Evolutionary conservation across 2,113 vertebrate species (phyloP).

Genomic region (Coreoperca whiteheadi): DNA sequence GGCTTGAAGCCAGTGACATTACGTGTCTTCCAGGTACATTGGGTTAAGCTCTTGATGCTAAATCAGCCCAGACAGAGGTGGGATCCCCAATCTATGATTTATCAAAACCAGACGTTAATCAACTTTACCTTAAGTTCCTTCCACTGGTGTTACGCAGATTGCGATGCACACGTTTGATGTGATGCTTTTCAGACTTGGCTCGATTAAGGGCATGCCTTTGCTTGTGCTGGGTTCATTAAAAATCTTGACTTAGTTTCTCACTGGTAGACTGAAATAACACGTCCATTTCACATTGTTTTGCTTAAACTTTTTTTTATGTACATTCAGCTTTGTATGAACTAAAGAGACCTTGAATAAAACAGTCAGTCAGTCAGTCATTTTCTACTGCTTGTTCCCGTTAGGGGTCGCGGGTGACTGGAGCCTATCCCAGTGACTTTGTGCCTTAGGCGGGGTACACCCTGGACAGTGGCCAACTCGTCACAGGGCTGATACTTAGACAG

Average conservation of each 20-base stretch:
- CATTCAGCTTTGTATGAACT: neutral
- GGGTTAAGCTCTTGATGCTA: slow-evolving; percentile 44
- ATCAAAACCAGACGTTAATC: slow-evolving; percentile 50
- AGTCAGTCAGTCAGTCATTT: too few species aligned
- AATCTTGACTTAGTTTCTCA: neutral
- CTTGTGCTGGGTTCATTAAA: neutral
- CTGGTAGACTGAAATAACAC: neutral
- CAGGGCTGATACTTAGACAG: too few species aligned
- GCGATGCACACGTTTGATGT: neutral
- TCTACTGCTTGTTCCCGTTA: too few species aligned
- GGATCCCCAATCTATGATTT: slow-evolving; percentile 19
- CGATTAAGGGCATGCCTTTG: neutral
- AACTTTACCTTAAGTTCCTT: slow-evolving; percentile 76
- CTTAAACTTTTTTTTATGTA: neutral
- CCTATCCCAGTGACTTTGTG: too few species aligned
- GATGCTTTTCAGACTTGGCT: neutral
- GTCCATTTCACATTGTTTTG: neutral
- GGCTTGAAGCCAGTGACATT: slow-evolving; percentile 51
- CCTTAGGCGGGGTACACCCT: too few species aligned
- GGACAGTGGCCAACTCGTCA: too few species aligned
- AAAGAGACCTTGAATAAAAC: neutral
- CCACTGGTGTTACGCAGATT: neutral
- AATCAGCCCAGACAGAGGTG: slow-evolving; percentile 50
- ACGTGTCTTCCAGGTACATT: slow-evolving; percentile 30
- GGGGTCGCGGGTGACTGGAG: too few species aligned